These are phyloP conservation scores for Chionodraco myersi DNA, from an alignment of 2,113 vertebrate genomes.

Conservation along the genomic window DNA sequence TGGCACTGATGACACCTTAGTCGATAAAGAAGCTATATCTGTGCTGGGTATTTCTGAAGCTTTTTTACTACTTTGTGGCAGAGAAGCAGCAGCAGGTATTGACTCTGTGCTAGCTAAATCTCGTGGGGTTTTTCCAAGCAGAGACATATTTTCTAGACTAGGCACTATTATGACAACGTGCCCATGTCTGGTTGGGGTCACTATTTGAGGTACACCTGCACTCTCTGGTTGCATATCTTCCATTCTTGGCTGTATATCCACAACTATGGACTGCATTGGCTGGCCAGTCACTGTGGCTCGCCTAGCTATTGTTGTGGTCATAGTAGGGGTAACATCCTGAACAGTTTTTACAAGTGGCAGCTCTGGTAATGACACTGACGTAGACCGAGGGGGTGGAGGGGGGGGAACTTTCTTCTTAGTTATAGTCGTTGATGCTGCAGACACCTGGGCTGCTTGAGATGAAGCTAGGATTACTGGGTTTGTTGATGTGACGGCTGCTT, in stretches of 20 bases:
- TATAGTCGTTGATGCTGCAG: slow-evolving; percentile 63
- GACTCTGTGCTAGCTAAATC: slow-evolving; percentile 41
- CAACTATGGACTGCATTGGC: slow-evolving; percentile 74
- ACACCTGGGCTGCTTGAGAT: slow-evolving; percentile 34
- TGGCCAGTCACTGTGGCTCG: slow-evolving; percentile 40
- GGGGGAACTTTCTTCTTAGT: slow-evolving; percentile 79
- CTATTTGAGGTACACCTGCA: slow-evolving; percentile 56
- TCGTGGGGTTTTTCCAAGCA: slow-evolving; percentile 51
- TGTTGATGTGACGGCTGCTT: slow-evolving; percentile 45
- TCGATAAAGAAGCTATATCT: slow-evolving; percentile 57
- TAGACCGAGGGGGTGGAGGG: slow-evolving; percentile 77
- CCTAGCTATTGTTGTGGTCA: slow-evolving; percentile 41
- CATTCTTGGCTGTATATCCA: slow-evolving; percentile 78
- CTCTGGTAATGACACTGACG: slow-evolving; percentile 73
- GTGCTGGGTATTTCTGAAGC: slow-evolving; percentile 52
- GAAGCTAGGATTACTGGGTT: slow-evolving; percentile 38
- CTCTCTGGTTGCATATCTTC: slow-evolving; percentile 64
- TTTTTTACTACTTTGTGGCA: slow-evolving; percentile 75
- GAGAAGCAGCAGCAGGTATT: slow-evolving; percentile 64
- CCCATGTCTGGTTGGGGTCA: slow-evolving; percentile 73
- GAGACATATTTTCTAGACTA: slow-evolving; percentile 74
- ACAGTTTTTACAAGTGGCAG: slow-evolving; percentile 41
- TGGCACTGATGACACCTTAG: slow-evolving; percentile 56
- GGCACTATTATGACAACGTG: slow-evolving; percentile 83
- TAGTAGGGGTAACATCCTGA: slow-evolving; percentile 57